Evolutionary conservation across 2,888 invertebrate species (phyloP).

Genomic region (Proisotoma minuta): DNA sequence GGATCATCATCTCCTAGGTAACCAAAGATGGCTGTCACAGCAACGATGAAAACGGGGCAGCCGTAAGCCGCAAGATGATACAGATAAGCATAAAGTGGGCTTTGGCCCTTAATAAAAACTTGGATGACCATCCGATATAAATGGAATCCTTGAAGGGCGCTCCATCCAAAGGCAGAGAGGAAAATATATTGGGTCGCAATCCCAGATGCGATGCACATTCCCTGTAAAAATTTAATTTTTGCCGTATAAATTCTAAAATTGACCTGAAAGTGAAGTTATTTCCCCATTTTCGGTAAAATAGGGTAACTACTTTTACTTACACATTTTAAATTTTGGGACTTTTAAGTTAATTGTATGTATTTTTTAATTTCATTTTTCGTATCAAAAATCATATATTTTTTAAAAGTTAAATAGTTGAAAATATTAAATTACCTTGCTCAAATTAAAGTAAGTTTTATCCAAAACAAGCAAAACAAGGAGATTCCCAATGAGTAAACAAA

Average conservation of each 20-base stretch:
- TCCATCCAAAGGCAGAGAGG: conserved; percentile 89
- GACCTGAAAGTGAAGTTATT: no score
- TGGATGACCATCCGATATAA: conserved; percentile 32
- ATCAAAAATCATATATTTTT: no score
- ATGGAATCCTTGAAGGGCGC: conserved; percentile 71
- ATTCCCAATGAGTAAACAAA: conserved; percentile 85
- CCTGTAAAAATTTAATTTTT: no score
- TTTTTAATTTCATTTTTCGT: no score
- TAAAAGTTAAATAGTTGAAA: no score
- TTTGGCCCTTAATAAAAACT: conserved; percentile 30
- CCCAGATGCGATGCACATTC: conserved; percentile 32
- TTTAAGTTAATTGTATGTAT: no score
- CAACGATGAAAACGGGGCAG: conserved; percentile 71
- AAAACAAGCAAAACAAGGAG: conserved; percentile 78
- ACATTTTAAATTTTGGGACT: no score
- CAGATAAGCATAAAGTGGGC: conserved; percentile 21
- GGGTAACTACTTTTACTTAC: no score
- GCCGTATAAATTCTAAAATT: no score
- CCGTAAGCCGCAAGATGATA: conserved; percentile 73
- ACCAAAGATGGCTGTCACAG: conserved; percentile 69
- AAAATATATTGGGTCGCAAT: conserved; percentile 69
- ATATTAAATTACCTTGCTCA: conserved; percentile 36
- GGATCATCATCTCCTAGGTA: conserved; percentile 56
- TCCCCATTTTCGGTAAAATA: no score
- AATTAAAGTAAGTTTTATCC: conserved; percentile 49